Evolutionary conservation across 2,113 vertebrate genomes (phyloP).

Genomic region (Hippocampus zosterae): DNA sequence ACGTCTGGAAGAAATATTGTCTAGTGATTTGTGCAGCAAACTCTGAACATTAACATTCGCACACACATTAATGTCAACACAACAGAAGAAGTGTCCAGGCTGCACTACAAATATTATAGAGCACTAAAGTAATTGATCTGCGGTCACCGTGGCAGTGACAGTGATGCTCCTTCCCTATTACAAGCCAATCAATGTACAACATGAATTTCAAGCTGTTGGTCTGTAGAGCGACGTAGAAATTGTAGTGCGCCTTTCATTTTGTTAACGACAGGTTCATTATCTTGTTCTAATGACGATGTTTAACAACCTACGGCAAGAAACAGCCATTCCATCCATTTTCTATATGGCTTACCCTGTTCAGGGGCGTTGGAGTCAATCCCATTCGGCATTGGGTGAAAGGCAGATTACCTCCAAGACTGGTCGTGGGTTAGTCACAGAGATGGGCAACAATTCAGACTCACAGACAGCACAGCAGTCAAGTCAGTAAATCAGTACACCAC

Average conservation of each 20-base stretch:
- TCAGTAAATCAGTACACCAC: background rate
- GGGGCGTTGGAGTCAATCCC: background rate
- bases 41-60: background rate
- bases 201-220: background rate
- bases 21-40: background rate
- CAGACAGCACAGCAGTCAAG: too few relatives aligned
- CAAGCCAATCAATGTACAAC: background rate
- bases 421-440: background rate
- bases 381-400: background rate
- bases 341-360: background rate
- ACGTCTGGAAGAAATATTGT: background rate
- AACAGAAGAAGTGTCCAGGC: background rate
- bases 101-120: slow-evolving; percentile 1
- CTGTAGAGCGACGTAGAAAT: background rate
- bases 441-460: background rate
- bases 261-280: background rate
- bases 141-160: background rate
- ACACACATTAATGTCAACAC: background rate
- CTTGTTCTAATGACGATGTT: background rate
- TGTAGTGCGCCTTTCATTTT: background rate
- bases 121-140: background rate
- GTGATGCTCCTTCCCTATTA: background rate
- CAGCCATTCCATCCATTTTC: too few relatives aligned
- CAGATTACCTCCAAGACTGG: background rate
- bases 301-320: background rate